Percentiles rank a stretch among this genome's conserved stretches.
Evolutionary conservation across 1,140 invertebrate genomes (phyloP).

Genomic region (Campoletis sonorensis): DNA sequence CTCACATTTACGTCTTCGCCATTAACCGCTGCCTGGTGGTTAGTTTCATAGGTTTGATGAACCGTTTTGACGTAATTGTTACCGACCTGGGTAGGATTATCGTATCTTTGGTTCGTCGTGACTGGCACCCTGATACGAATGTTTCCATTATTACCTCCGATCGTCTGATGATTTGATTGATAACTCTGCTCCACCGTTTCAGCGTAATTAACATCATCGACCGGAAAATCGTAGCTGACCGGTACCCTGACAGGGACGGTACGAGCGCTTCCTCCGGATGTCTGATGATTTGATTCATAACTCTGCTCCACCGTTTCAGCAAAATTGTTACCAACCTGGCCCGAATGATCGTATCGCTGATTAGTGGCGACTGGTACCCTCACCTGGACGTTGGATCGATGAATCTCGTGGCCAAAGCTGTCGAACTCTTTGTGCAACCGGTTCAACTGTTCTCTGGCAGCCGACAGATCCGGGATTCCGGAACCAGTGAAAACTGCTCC

Average conservation of each 20-base stretch:
- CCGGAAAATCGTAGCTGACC: not conserved
- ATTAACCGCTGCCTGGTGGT: not conserved
- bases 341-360: not conserved
- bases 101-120: not conserved
- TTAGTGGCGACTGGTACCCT: not conserved
- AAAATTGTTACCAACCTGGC: slow-evolving; percentile 2
- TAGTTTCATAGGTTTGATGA: not conserved
- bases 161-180: no score
- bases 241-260: no score
- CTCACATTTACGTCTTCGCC: not conserved
- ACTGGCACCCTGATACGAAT: not conserved
- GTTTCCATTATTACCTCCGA: no score
- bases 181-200: not conserved
- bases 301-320: no score
- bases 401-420: slow-evolving; percentile 46
- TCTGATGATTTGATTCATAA: not conserved
- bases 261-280: not conserved
- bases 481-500: not conserved
- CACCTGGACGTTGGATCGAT: slow-evolving; percentile 6
- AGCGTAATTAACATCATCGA: not conserved
- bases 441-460: slow-evolving; percentile 45
- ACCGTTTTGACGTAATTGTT: not conserved
- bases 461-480: not conserved
- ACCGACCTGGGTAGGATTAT: not conserved
- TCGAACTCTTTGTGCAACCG: slow-evolving; percentile 50